These are phyloP conservation scores for Hemichromis elongatus DNA, from an alignment of 2,113 vertebrate species.

Conservation along the genomic window DNA sequence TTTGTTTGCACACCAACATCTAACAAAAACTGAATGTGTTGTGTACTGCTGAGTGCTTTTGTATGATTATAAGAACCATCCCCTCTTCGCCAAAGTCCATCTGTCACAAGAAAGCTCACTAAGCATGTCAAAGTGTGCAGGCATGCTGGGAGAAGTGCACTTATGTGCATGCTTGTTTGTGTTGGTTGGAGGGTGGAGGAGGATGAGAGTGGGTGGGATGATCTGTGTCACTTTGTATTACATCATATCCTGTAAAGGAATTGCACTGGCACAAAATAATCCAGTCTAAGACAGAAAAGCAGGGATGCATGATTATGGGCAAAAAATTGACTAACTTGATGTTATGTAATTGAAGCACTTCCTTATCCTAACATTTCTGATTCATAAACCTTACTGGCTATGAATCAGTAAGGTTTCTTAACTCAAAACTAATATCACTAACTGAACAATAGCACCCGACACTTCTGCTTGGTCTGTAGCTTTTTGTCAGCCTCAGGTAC, in stretches of 20 bases:
- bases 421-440: not conserved
- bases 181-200: not conserved
- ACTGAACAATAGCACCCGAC: not conserved
- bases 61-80: not conserved
- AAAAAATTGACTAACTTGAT: not conserved
- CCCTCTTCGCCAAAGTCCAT: conserved; percentile 15
- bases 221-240: conserved; percentile 22
- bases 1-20: not conserved
- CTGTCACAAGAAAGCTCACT: conserved; percentile 43
- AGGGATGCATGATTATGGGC: not conserved
- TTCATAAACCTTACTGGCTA: not conserved
- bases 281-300: not conserved
- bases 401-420: not conserved
- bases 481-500: no score
- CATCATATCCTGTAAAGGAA: conserved; percentile 38
- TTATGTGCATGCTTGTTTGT: not conserved
- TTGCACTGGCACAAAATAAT: conserved; percentile 14
- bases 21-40: not conserved
- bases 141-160: conserved; percentile 7
- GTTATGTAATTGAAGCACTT: not conserved
- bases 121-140: conserved; percentile 20
- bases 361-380: not conserved
- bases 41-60: not conserved
- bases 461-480: no score
- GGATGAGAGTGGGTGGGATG: not conserved